Percentiles rank a stretch among this genome's conserved stretches.
These are phyloP conservation scores for Deroptyus accipitrinus DNA, from an alignment of 2,113 vertebrate species.

Conservation along the genomic window DNA sequence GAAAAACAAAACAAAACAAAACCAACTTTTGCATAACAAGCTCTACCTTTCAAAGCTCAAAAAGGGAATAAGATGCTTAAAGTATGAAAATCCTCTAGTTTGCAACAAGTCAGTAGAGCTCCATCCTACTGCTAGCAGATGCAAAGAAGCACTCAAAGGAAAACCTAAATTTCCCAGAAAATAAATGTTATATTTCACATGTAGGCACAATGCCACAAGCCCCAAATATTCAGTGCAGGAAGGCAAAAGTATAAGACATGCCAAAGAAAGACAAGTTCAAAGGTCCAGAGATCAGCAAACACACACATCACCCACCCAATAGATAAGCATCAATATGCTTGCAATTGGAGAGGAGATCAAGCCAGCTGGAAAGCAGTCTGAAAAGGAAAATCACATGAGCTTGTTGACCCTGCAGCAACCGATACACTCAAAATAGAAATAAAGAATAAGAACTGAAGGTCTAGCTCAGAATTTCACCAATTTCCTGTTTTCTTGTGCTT, in stretches of 20 bases:
- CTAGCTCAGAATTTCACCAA: not conserved
- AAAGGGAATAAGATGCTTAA: not conserved
- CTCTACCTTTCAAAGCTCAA: not conserved
- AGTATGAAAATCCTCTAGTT: not conserved
- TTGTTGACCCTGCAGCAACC: not conserved
- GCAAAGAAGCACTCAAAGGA: not conserved
- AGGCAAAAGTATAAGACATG: not conserved
- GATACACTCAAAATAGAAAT: not conserved
- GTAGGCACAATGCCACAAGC: not conserved
- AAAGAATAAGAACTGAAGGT: not conserved
- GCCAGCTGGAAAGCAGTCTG: not conserved
- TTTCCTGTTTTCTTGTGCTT: not conserved
- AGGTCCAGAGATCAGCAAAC: not conserved
- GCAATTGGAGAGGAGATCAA: not conserved
- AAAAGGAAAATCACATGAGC: not conserved
- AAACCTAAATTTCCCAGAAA: not conserved
- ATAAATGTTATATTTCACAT: not conserved
- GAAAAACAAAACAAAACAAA: no score
- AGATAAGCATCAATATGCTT: not conserved
- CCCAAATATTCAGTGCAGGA: not conserved
- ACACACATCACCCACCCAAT: not conserved
- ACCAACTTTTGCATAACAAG: not conserved
- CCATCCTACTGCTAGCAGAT: not conserved
- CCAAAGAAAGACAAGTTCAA: not conserved
- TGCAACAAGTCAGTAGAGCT: not conserved